A percentile compares a stretch with the other conserved stretches of the same genome.
Evolutionary conservation across 2,888 invertebrate genomes (phyloP).

Genomic region (Ernsta delagoae): DNA sequence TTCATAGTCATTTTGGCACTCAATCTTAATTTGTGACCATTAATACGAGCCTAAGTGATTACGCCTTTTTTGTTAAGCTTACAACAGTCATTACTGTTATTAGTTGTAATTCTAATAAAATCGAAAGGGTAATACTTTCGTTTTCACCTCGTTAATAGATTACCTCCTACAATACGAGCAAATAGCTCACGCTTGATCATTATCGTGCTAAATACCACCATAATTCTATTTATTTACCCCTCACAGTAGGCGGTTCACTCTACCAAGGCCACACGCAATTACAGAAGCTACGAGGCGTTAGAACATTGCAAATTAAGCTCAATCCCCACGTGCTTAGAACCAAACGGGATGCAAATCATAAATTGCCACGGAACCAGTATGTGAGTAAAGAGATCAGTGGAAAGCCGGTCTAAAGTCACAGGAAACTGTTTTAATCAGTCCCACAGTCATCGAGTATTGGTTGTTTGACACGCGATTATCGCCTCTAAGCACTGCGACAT

Average conservation of each 20-base stretch:
- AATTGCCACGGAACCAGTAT: slow-evolving; percentile 45
- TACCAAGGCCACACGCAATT: slow-evolving; percentile 45
- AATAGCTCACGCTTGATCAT: slow-evolving; percentile 30
- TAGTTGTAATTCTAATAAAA: background rate
- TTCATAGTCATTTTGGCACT: too few species aligned
- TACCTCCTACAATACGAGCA: slow-evolving; percentile 22
- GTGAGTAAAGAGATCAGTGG: slow-evolving; percentile 59
- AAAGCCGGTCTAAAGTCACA: slow-evolving; percentile 55
- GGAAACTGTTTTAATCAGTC: slow-evolving; percentile 58
- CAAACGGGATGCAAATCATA: slow-evolving; percentile 27
- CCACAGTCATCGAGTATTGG: slow-evolving; percentile 5
- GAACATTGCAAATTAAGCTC: slow-evolving; percentile 25
- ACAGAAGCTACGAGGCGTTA: slow-evolving; percentile 2
- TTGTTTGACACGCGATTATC: slow-evolving; percentile 43
- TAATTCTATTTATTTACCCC: slow-evolving; percentile 41
- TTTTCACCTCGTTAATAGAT: slow-evolving; percentile 26
- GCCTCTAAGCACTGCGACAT: slow-evolving; percentile 41
- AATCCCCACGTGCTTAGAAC: slow-evolving; percentile 26
- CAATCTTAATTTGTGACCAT: too few species aligned
- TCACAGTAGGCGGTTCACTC: slow-evolving; percentile 32
- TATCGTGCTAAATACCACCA: slow-evolving; percentile 35
- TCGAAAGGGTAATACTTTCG: slow-evolving; percentile 22
- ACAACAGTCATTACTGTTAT: background rate
- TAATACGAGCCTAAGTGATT: too few species aligned
- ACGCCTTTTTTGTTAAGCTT: too few species aligned